A percentile compares a stretch with the other conserved stretches of the same genome.
Evolutionary conservation across 2,113 vertebrate species (phyloP).

Genomic region (Cyanoliseus patagonus): DNA sequence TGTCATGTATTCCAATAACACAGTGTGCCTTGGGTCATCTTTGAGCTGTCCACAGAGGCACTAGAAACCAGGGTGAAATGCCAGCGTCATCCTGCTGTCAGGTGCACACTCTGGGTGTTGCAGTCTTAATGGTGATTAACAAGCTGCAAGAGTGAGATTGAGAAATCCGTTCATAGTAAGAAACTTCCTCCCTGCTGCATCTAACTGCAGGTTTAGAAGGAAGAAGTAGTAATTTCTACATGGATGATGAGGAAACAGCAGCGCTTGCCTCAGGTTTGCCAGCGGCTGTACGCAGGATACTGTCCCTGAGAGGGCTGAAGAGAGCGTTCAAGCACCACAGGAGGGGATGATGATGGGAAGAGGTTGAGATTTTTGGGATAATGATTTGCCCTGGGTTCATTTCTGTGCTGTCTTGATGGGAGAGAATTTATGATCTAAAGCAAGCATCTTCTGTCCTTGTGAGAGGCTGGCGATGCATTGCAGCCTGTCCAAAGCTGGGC

Average conservation of each 20-base stretch:
- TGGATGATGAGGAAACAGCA: neutral
- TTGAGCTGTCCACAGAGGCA: neutral
- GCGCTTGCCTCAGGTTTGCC: rapidly evolving
- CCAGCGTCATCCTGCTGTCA: rapidly evolving
- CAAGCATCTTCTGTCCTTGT: neutral
- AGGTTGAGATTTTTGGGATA: neutral
- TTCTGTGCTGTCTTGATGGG: neutral
- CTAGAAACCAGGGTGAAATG: neutral
- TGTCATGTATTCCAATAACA: rapidly evolving
- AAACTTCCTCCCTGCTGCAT: neutral
- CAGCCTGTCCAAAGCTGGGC: neutral
- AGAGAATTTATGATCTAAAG: neutral
- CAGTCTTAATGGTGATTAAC: neutral
- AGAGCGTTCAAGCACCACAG: neutral
- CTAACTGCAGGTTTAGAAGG: neutral
- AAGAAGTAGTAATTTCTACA: neutral
- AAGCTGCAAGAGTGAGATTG: neutral
- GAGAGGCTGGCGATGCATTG: neutral
- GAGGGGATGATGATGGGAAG: neutral
- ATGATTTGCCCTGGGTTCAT: neutral
- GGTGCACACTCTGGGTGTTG: neutral
- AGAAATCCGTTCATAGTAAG: neutral
- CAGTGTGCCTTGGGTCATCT: neutral
- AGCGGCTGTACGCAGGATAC: neutral
- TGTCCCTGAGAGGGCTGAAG: neutral